phyloP scores from a whole-genome alignment of 2,797 vertebrate species.

The Petrocephalus sullivani region DNA sequence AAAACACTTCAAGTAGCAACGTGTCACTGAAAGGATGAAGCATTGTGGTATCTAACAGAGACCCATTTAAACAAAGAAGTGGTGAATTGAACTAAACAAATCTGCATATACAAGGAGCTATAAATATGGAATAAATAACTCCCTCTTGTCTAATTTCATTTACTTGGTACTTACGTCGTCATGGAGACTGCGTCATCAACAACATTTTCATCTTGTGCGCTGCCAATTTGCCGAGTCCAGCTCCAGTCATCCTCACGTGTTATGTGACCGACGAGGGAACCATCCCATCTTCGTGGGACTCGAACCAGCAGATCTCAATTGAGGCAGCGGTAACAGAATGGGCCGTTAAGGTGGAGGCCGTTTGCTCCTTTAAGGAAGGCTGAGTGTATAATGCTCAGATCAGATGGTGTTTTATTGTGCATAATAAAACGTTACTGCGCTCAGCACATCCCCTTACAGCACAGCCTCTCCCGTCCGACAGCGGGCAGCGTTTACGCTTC shows the following conservation, averaged over 20 bases:
- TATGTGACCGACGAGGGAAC: neutral
- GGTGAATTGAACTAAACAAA: neutral
- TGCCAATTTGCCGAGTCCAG: neutral
- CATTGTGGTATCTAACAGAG: neutral
- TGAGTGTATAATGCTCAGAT: constrained; percentile 16
- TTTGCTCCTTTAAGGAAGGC: neutral
- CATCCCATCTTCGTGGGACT: neutral
- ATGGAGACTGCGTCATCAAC: neutral
- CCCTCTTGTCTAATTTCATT: neutral
- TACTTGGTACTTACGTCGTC: neutral
- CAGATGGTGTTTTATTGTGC: constrained; percentile 34
- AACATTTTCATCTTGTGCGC: neutral
- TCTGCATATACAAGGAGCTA: neutral
- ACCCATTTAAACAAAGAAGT: neutral
- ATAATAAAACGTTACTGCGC: constrained; percentile 37
- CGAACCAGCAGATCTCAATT: neutral
- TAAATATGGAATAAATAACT: neutral
- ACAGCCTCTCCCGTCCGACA: constrained; percentile 36
- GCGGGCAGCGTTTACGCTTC: constrained; percentile 40
- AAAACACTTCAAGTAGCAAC: neutral
- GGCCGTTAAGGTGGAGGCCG: neutral
- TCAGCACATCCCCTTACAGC: constrained; percentile 36
- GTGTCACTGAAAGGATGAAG: neutral
- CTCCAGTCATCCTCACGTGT: neutral
- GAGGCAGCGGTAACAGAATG: neutral